Percentiles rank a stretch among this genome's conserved stretches.
phyloP scores from a whole-genome alignment of 2,113 vertebrate genomes.

The Amphiprion ocellaris region DNA sequence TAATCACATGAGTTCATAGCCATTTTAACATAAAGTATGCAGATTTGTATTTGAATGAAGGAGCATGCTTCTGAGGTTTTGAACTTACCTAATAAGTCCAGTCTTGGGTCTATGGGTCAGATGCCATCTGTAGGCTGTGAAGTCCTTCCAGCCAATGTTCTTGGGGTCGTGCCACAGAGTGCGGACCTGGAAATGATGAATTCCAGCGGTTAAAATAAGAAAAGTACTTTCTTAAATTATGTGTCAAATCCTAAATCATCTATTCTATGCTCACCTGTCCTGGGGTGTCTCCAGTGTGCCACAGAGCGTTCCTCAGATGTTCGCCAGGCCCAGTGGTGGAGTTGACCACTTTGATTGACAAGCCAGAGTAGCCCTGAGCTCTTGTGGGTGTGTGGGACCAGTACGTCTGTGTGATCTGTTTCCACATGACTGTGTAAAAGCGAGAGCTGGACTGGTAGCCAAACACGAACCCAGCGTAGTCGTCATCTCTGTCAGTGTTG shows the following conservation, averaged over 20 bases:
- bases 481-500: constrained; percentile 97
- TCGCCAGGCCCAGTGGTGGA: constrained; percentile 98
- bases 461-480: constrained; percentile 98
- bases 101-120: constrained; percentile 97
- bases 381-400: constrained; percentile 94
- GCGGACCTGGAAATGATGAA: constrained; percentile 87
- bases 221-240: not conserved
- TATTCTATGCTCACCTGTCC: constrained; percentile 88
- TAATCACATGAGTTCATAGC: constrained; percentile 27
- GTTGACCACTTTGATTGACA: constrained; percentile 98
- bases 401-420: constrained; percentile 98
- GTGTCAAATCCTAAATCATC: not conserved
- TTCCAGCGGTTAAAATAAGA: constrained; percentile 1
- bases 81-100: constrained; percentile 93
- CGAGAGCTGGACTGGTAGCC: constrained; percentile 98
- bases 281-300: constrained; percentile 97
- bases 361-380: constrained; percentile 97
- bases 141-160: constrained; percentile 98
- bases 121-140: constrained; percentile 98
- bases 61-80: not conserved
- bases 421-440: constrained; percentile 99
- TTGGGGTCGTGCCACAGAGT: constrained; percentile 98
- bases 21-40: not conserved
- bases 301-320: constrained; percentile 96
- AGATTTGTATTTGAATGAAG: not conserved